These are phyloP conservation scores for Sabellastarte sp. DNA, from an alignment of 2,888 invertebrate species.

Conservation along the genomic window DNA sequence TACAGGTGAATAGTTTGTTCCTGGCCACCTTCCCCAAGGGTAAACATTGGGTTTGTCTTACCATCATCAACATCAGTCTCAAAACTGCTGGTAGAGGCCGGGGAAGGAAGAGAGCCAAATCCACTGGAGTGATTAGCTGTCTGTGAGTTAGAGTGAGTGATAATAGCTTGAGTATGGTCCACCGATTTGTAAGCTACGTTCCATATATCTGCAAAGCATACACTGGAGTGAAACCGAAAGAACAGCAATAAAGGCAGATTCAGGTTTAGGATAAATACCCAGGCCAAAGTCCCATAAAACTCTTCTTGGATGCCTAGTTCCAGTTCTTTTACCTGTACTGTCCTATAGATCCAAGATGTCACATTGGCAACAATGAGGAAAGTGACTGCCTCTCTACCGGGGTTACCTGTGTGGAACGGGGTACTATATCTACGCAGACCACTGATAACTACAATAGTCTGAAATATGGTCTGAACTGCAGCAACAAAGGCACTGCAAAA, in stretches of 20 bases:
- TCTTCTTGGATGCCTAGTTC: conserved; percentile 9
- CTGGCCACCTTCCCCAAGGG: no score
- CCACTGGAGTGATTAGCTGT: no score
- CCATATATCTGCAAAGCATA: conserved; percentile 58
- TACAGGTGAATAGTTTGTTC: no score
- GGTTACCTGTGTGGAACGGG: conserved; percentile 55
- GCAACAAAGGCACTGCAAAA: background rate
- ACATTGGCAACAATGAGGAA: conserved; percentile 68
- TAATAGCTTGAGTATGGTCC: no score
- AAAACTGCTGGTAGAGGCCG: no score
- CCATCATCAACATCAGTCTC: no score
- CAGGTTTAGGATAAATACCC: conserved; percentile 68
- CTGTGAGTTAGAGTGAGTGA: no score
- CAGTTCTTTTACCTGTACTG: conserved; percentile 36
- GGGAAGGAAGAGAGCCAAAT: no score
- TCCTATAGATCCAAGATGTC: conserved; percentile 69
- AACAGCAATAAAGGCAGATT: conserved; percentile 66
- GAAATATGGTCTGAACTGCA: conserved; percentile 13
- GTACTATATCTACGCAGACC: conserved; percentile 42
- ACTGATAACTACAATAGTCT: conserved; percentile 50
- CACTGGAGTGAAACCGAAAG: conserved; percentile 57
- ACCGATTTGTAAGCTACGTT: conserved; percentile 42
- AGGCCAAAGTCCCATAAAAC: conserved; percentile 68
- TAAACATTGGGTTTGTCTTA: no score
- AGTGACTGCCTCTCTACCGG: conserved; percentile 66